Evolutionary conservation across 2,888 invertebrate species (phyloP), one percentile per base, ranked within the genome.

Genomic region (Acrobasis consociella): DNA sequence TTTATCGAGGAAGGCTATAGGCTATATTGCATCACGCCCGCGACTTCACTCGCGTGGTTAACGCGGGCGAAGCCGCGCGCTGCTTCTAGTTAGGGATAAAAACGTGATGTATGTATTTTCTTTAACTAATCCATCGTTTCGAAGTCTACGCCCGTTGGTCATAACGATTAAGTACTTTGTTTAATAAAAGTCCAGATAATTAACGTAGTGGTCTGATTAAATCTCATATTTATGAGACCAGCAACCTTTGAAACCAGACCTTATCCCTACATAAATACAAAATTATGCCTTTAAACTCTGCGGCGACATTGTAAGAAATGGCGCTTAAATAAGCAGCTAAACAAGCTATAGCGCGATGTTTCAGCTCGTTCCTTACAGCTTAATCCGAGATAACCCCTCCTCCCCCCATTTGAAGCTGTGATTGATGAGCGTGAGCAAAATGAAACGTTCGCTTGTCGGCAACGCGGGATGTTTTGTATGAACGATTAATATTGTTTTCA

Each of bases 191-290:
- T 46, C n/a, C 46, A 46, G 46, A 46, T 46, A 46, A 46, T 13
- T 13, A n/a, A 46, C 46, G 46, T 11, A 2, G 5, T 46, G 2
- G 46, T 46, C 46, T 13, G 13, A n/a, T 46, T 46, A 13, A 46
- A 46, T 46, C 13, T 46, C 13, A 46, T 46, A 46, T 46, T 46
- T 46, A 46, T 66, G 46, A 31, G 31, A 31, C 31, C 31, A 31
- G 31, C 31, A 31, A 31, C 31, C 46, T 46, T 46, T 13, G n/a
- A 13, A 46, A 46, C 46, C 46, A 46, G 46, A 46, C 46, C 5
- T 46, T 46, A 11, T 13, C n/a, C 46, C 11, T n/a, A 5, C 46
- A 13, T 10, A n/a, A 11, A 10, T 13, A 46, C 7, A 7, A 46
- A 46, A 46, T 46, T 42, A 42, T 42, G 2, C 13, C 11, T 10